Evolutionary conservation across 2,797 vertebrate species (phyloP).

Genomic region (Emys orbicularis): DNA sequence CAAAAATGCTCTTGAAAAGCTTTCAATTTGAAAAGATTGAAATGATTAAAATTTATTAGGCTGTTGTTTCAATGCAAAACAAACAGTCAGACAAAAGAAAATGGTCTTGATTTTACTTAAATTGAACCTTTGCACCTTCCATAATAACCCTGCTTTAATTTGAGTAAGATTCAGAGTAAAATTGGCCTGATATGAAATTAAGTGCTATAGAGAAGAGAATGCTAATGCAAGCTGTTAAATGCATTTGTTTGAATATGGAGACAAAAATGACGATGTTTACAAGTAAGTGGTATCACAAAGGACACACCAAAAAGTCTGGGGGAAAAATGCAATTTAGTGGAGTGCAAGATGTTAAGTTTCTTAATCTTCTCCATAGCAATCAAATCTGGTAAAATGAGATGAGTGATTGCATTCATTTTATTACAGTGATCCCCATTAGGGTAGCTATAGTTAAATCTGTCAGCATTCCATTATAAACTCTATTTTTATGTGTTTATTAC

Average conservation of each 20-base stretch:
- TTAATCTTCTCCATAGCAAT: slow-evolving; percentile 73
- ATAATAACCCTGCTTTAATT: slow-evolving; percentile 45
- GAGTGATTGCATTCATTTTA: slow-evolving; percentile 65
- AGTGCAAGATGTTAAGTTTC: slow-evolving; percentile 70
- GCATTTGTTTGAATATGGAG: background rate
- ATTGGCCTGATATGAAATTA: slow-evolving; percentile 24
- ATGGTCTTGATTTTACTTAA: slow-evolving; percentile 8
- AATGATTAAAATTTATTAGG: slow-evolving; percentile 54
- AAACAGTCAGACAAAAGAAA: background rate
- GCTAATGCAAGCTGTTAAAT: background rate
- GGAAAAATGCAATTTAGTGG: slow-evolving; percentile 63
- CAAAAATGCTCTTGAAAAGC: slow-evolving; percentile 20
- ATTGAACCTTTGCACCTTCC: slow-evolving; percentile 27
- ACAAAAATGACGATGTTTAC: slow-evolving; percentile 52
- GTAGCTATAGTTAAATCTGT: slow-evolving; percentile 15
- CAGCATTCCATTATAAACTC: slow-evolving; percentile 65
- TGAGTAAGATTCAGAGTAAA: slow-evolving; percentile 49
- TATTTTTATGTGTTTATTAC: slow-evolving; percentile 42
- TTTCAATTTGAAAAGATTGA: slow-evolving; percentile 43
- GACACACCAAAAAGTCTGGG: background rate
- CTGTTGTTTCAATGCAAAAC: slow-evolving; percentile 46
- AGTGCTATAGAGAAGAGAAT: background rate
- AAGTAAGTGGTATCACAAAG: slow-evolving; percentile 36
- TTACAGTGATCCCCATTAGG: background rate
- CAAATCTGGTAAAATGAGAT: slow-evolving; percentile 70